These are phyloP conservation scores for Conus betulinus DNA, from an alignment of 1,140 invertebrate genomes.

Conservation along the genomic window DNA sequence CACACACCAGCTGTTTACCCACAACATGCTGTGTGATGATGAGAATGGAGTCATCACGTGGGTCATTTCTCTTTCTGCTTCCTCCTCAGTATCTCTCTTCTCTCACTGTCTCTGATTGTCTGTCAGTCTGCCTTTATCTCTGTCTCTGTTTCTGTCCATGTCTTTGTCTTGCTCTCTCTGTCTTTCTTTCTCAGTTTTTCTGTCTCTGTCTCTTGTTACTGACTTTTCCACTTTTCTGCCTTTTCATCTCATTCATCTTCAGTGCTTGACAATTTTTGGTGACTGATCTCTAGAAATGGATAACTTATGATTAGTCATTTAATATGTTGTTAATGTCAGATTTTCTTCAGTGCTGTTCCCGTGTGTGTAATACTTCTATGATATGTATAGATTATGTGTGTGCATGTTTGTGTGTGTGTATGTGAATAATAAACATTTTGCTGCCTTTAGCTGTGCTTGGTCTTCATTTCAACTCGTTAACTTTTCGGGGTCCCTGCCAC, in stretches of 20 bases:
- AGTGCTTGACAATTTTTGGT: too few species aligned
- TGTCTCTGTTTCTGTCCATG: background rate
- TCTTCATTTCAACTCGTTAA: too few species aligned
- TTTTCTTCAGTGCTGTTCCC: background rate
- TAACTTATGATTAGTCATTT: too few species aligned
- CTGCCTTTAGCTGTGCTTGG: too few species aligned
- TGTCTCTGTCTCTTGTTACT: background rate
- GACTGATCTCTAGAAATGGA: too few species aligned
- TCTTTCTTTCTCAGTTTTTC: background rate
- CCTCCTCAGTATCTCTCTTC: background rate
- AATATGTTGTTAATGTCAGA: too few species aligned
- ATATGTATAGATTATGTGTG: background rate
- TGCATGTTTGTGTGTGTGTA: background rate
- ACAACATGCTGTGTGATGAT: constrained; percentile 55
- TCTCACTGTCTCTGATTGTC: background rate
- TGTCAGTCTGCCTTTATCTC: background rate
- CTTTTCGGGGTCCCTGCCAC: background rate
- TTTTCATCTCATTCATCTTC: too few species aligned
- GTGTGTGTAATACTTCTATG: background rate
- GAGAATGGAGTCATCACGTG: constrained; percentile 54
- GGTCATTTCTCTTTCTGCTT: background rate
- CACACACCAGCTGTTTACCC: constrained; percentile 32
- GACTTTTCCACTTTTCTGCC: background rate
- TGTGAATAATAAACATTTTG: background rate
- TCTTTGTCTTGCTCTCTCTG: background rate